Evolutionary conservation across 1,140 invertebrate genomes (phyloP), one percentile per base, ranked within the genome.

Genomic region (Thaumatotibia leucotreta): DNA sequence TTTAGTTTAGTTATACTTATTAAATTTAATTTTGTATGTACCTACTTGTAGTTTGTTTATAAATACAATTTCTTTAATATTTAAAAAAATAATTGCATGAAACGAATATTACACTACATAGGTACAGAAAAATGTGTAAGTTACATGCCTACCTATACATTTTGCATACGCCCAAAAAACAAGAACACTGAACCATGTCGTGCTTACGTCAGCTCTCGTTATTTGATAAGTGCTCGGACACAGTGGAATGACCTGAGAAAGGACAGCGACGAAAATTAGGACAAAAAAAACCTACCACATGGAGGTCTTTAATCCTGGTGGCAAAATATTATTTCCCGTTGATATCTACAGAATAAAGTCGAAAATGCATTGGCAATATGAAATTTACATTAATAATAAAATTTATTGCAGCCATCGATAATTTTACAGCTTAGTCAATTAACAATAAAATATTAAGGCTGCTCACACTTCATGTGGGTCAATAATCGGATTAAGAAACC

Each of bases 401-500:
- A 29, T 58, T 58, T 58, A 58, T 58, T 31, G 52, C 39, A 45
- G 52, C 52, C 52, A 23, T 58, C 11, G 52, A 10, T 22, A 33
- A 17, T 2, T 63, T 63, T 31, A 63, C 31, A 63, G 24, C 61
- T 63, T 31, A 24, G 31, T 35, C 2, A 35, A 35, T 33, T 63
- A 63, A 63, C 35, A 63, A 63, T 63, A 11, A 63, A 63, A 35
- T 63, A 63, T 63, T 63, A 63, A 35, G 52, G 52, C 50, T 54
- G 54, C 45, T 65, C 63, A 54, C 33, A 65, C 11, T 49, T 22
- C 27, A 45, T 29, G 24, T 61, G 71, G 77, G 75, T 82, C 73
- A 79, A 83, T 83, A 79, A 82, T 80, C 68, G 68, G 77, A 84
- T 88, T 86, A 86, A 82, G 81, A 87, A 86, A 87, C 70, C 74